These are phyloP conservation scores for Atopsyche davidsoni DNA, from an alignment of 1,140 invertebrate genomes.

Conservation along the genomic window DNA sequence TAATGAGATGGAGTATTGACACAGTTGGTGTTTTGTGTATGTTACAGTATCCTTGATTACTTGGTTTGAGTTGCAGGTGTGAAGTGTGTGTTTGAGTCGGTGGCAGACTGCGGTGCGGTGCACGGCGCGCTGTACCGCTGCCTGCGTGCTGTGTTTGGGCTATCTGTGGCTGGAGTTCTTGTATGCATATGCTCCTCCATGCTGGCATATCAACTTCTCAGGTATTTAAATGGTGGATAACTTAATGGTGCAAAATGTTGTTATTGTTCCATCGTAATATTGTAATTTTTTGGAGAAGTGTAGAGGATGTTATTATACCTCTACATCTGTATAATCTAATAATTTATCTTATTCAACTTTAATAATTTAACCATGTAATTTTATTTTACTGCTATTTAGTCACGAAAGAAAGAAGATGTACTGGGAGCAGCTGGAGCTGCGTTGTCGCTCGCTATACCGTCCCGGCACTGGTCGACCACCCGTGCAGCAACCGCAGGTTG, in stretches of 20 bases:
- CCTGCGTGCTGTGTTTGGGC: slow-evolving; percentile 77
- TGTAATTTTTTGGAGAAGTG: not conserved
- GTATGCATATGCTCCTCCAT: slow-evolving; percentile 88
- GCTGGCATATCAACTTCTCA: slow-evolving; percentile 82
- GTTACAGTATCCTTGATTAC: not conserved
- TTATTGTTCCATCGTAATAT: not conserved
- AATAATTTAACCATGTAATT: not conserved
- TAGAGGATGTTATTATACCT: too few species aligned
- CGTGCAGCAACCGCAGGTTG: slow-evolving; percentile 40
- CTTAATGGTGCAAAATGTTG: too few species aligned
- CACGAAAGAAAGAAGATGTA: slow-evolving; percentile 92
- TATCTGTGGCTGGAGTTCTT: slow-evolving; percentile 81
- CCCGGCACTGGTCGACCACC: slow-evolving; percentile 43
- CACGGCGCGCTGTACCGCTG: slow-evolving; percentile 82
- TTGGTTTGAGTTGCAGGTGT: slow-evolving; percentile 39
- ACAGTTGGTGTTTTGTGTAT: not conserved
- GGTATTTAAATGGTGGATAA: too few species aligned
- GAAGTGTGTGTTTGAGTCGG: slow-evolving; percentile 72
- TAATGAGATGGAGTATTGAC: slow-evolving; percentile 32
- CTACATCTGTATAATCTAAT: too few species aligned
- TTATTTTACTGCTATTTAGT: slow-evolving; percentile 38
- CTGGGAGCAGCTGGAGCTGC: slow-evolving; percentile 81
- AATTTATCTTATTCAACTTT: not conserved
- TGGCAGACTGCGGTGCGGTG: slow-evolving; percentile 78
- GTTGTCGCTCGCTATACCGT: slow-evolving; percentile 72